Conservation (phyloP, 2,797 vertebrate species). For the Remorina albescens region DNA sequence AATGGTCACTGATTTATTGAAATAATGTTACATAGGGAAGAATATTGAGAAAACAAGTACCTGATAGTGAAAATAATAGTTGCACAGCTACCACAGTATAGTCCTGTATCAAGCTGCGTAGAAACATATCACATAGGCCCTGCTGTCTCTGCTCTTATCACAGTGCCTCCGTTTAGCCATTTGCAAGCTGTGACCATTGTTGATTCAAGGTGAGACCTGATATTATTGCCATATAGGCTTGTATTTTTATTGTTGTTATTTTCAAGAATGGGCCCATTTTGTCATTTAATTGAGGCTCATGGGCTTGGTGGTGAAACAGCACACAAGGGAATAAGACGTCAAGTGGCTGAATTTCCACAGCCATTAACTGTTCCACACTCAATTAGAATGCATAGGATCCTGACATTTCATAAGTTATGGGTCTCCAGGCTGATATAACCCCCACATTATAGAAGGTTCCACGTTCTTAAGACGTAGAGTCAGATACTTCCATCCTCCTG, state of each 20-base stretch:
- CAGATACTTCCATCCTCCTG: conserved; percentile 79
- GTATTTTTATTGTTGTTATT: conserved; percentile 88
- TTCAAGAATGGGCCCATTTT: conserved; percentile 86
- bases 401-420: conserved; percentile 88
- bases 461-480: conserved; percentile 76
- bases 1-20: conserved; percentile 3
- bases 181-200: conserved; percentile 79
- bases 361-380: conserved; percentile 88
- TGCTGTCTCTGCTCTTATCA: conserved; percentile 40
- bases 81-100: neutral
- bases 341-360: conserved; percentile 86
- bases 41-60: conserved; percentile 10
- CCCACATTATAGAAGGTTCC: conserved; percentile 76
- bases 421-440: conserved; percentile 85
- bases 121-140: conserved; percentile 23
- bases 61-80: conserved; percentile 22
- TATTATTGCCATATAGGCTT: conserved; percentile 79
- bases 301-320: conserved; percentile 81
- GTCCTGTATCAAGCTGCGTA: conserved; percentile 30
- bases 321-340: conserved; percentile 85
- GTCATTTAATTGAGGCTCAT: conserved; percentile 89
- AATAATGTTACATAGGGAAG: too few species aligned
- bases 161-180: conserved; percentile 67
- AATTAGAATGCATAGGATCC: conserved; percentile 91
- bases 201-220: conserved; percentile 82